A percentile compares a stretch with the other conserved stretches of the same genome.
phyloP scores from a whole-genome alignment of 2,888 invertebrate species.

The Myopa testacea region DNA sequence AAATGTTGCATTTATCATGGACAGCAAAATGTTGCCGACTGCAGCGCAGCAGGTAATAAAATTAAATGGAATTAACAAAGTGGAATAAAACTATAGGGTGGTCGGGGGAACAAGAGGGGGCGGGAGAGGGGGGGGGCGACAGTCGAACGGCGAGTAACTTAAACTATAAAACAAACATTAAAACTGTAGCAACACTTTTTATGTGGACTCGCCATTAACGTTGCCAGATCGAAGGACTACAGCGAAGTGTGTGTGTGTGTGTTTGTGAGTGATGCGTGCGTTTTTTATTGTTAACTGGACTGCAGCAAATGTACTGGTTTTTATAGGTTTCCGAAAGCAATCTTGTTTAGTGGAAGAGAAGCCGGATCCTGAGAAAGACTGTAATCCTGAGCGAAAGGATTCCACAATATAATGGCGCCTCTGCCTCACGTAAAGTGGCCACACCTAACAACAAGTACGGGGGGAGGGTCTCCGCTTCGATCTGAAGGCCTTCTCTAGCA shows the following conservation, averaged over 20 bases:
- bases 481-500: no score
- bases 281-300: slow-evolving; percentile 2
- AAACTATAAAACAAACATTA: slow-evolving; percentile 65
- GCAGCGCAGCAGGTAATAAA: slow-evolving; percentile 39
- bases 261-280: neutral
- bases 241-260: neutral
- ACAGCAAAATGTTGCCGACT: neutral
- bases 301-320: neutral
- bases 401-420: neutral
- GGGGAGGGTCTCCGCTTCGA: neutral
- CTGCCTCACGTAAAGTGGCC: neutral
- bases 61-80: slow-evolving; percentile 43
- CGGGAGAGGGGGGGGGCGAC: neutral
- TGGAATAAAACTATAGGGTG: slow-evolving; percentile 22
- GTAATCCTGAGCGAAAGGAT: neutral
- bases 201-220: slow-evolving; percentile 25
- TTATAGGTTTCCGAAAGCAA: neutral
- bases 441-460: neutral
- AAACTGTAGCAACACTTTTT: slow-evolving; percentile 54
- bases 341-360: neutral
- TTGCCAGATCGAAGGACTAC: neutral
- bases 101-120: neutral
- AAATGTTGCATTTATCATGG: slow-evolving; percentile 47
- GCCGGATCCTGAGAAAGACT: neutral
- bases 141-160: slow-evolving; percentile 50